phyloP scores from a whole-genome alignment of 2,113 vertebrate species.

The human (Homo sapiens) region DNA sequence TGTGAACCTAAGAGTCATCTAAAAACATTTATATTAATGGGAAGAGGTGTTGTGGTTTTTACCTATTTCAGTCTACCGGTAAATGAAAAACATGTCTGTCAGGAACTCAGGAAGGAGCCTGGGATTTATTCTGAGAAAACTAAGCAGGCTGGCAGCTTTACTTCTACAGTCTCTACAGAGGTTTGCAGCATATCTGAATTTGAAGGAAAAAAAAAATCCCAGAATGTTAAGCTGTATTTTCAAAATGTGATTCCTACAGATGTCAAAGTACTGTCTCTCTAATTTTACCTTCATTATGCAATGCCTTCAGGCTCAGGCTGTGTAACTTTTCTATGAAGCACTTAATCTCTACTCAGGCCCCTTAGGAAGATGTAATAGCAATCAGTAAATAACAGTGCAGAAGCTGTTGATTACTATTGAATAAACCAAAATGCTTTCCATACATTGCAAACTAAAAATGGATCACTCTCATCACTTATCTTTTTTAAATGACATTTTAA shows the following conservation, averaged over 20 bases:
- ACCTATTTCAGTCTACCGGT: constrained; percentile 57
- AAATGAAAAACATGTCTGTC: constrained; percentile 38
- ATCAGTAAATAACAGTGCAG: constrained; percentile 70
- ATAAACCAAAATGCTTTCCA: constrained; percentile 64
- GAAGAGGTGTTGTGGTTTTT: constrained; percentile 61
- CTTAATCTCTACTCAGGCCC: constrained; percentile 59
- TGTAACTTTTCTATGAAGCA: constrained; percentile 46
- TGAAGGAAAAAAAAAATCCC: not conserved
- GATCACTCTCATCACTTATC: constrained; percentile 34
- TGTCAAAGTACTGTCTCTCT: constrained; percentile 72
- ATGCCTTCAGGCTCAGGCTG: constrained; percentile 57
- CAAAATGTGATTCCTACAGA: constrained; percentile 65
- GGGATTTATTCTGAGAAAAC: constrained; percentile 59
- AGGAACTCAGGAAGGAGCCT: not conserved
- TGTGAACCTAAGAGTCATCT: constrained; percentile 43
- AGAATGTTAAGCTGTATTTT: constrained; percentile 48
- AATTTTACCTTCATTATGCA: constrained; percentile 80
- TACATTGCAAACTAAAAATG: constrained; percentile 65
- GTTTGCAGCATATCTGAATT: constrained; percentile 60
- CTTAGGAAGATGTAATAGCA: constrained; percentile 59
- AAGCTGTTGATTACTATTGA: constrained; percentile 71
- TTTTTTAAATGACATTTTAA: constrained; percentile 65
- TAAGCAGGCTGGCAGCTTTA: constrained; percentile 44
- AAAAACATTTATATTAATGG: constrained; percentile 70
- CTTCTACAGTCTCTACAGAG: constrained; percentile 61